Conservation (phyloP, 2,113 vertebrate genomes). For the Amia ocellicauda region DNA sequence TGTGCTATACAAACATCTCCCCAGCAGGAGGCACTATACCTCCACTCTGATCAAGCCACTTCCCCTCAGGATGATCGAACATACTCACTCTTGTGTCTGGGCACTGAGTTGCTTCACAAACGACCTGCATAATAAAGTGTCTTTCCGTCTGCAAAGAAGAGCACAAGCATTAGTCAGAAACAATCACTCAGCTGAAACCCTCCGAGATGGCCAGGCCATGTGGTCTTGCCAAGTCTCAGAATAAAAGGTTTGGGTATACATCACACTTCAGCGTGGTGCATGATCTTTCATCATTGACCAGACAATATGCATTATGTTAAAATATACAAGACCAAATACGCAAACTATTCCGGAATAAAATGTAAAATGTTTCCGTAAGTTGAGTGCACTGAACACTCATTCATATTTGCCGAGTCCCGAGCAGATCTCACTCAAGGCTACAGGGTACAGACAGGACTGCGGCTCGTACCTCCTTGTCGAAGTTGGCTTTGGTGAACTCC, state of each 20-base stretch:
- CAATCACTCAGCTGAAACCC: neutral
- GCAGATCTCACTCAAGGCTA: no score
- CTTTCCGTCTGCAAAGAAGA: conserved; percentile 79
- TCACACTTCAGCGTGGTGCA: conserved; percentile 49
- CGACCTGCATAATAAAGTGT: conserved; percentile 99
- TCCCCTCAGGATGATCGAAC: no score
- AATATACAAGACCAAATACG: rapidly evolving
- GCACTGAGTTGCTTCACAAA: conserved; percentile 97
- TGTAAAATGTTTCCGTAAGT: no score
- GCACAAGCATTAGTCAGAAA: neutral
- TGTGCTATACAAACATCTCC: no score
- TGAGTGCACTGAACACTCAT: no score
- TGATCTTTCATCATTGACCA: conserved; percentile 43
- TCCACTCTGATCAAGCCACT: no score
- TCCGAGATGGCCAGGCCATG: conserved; percentile 1
- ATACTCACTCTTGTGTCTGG: conserved; percentile 90
- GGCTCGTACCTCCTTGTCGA: conserved; percentile 88
- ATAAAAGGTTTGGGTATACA: conserved; percentile 28
- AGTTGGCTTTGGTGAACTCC: conserved; percentile 98
- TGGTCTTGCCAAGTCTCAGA: conserved; percentile 38
- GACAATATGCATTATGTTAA: no score
- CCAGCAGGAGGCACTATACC: no score
- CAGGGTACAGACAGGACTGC: no score
- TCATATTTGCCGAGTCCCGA: no score
- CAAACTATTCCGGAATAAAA: no score